Conservation (phyloP, 2,113 vertebrate species). For the Chinchilla lanigera region DNA sequence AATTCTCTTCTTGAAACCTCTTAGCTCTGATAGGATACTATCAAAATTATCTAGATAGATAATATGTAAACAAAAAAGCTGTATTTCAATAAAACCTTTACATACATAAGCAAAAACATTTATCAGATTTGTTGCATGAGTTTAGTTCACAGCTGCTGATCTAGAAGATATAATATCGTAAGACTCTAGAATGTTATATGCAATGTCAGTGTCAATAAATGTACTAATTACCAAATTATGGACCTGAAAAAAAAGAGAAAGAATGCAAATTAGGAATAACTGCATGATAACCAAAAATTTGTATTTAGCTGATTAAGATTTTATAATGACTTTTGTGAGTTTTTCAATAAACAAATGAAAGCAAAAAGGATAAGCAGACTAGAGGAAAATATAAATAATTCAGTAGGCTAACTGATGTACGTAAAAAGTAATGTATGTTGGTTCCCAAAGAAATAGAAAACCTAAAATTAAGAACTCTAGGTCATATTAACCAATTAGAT, state of each 20-base stretch:
- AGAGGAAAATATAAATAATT: neutral
- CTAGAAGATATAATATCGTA: neutral
- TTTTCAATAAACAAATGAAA: neutral
- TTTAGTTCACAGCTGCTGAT: neutral
- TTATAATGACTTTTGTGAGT: neutral
- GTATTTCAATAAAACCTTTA: neutral
- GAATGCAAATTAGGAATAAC: neutral
- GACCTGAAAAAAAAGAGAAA: neutral
- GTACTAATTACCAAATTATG: neutral
- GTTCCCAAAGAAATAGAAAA: neutral
- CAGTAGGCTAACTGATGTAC: neutral
- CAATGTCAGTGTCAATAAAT: neutral
- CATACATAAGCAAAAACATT: neutral
- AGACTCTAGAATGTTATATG: neutral
- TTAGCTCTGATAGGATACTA: neutral
- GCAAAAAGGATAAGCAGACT: neutral
- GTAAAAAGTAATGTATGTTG: neutral
- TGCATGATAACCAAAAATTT: neutral
- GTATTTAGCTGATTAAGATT: neutral
- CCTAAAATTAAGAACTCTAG: neutral
- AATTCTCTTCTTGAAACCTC: neutral
- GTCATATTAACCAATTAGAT: neutral
- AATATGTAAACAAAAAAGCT: neutral
- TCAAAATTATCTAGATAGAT: neutral
- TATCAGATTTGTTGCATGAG: neutral